Base-by-base conservation (phyloP, 2,797 vertebrate genomes). In the Steatocranus sp. region DNA sequence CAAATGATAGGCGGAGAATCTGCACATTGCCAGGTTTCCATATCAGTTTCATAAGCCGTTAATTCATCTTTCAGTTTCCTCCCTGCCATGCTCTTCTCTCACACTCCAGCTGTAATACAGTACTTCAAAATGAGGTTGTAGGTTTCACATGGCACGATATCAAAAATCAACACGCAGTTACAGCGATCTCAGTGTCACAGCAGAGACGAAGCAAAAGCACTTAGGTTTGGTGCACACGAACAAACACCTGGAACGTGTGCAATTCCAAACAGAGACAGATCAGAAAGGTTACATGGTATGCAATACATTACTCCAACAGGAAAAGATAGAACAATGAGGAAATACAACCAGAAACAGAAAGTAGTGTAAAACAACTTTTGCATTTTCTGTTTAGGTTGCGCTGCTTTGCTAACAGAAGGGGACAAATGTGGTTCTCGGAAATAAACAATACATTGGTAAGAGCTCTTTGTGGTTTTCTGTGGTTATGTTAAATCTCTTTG, bases 121-220 rank as follows among this genome's bases (percentile, higher is more conserved):
- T 94, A 94, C 88, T 89, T 93, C 77, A 81, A 88, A 84, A 93
- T 89, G 92, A 94, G 92, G 94, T 95, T 86, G 95, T 90, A 86
- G 89, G 95, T 95, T 94, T 94, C 79, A 93, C 84, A 85, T 92
- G 92, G 87, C 91, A 91, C 88, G 90, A 93, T 90, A 92, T 89
- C 82, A 89, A 76, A 91, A 90, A 82, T 85, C 80, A 84, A 58
- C 83, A 76, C 68, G 82, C 75, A 86, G 81, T 84, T 83, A 83
- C 83, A 83, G 83, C 49, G 49, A 76, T 83, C 58, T 73, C 51
- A 75, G 63, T 68, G 56, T 87, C 75, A 83, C 63, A 86, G 84
- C 53, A 30, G 41, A 66, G 79, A 46, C 56, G 70, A 79, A 86
- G 83, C 79, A 58, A 81, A 61, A 61, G 56, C 6, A 3, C 49